Conservation (phyloP, 2,888 invertebrate genomes). For the Drosophila stalkeri region DNA sequence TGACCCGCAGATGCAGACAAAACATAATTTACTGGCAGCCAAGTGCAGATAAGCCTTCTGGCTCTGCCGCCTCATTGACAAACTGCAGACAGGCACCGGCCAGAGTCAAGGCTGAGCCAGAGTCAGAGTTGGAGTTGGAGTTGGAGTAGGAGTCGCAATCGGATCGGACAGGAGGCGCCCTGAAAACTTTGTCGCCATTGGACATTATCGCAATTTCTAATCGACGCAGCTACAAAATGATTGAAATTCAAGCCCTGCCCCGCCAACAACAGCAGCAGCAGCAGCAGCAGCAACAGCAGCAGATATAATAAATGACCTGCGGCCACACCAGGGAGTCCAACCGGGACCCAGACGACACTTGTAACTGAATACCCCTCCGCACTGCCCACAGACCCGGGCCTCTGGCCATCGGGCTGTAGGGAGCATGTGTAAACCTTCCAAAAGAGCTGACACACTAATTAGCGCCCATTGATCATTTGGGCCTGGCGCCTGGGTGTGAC, state of each 20-base stretch:
- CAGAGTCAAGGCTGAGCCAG: constrained; percentile 10
- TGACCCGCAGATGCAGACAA: constrained; percentile 80
- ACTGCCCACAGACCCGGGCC: constrained; percentile 7
- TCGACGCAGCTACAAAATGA: constrained; percentile 74
- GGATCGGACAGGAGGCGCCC: constrained; percentile 43
- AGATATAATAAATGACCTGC: constrained; percentile 72
- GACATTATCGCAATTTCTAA: constrained; percentile 80
- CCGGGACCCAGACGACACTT: constrained; percentile 60
- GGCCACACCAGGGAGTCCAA: constrained; percentile 63
- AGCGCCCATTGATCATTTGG: constrained; percentile 75
- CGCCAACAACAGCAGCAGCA: constrained; percentile 38
- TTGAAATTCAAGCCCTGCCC: constrained; percentile 75
- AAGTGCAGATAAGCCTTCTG: constrained; percentile 73
- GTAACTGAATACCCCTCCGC: constrained; percentile 57
- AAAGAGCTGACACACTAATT: constrained; percentile 76
- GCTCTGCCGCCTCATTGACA: constrained; percentile 68
- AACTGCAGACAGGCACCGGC: constrained; percentile 73
- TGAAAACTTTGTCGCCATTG: constrained; percentile 76
- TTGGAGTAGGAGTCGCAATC: constrained; percentile 9
- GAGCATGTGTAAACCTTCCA: constrained; percentile 75
- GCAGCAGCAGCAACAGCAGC: constrained; percentile 25
- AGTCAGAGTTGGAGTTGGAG: constrained; percentile 9
- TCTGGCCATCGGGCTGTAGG: constrained; percentile 22
- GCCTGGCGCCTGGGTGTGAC: constrained; percentile 71
- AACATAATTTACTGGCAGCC: constrained; percentile 78